Evolutionary conservation across 2,888 invertebrate species (phyloP), one percentile per base, ranked within the genome.

Genomic region (Andrena dorsata): DNA sequence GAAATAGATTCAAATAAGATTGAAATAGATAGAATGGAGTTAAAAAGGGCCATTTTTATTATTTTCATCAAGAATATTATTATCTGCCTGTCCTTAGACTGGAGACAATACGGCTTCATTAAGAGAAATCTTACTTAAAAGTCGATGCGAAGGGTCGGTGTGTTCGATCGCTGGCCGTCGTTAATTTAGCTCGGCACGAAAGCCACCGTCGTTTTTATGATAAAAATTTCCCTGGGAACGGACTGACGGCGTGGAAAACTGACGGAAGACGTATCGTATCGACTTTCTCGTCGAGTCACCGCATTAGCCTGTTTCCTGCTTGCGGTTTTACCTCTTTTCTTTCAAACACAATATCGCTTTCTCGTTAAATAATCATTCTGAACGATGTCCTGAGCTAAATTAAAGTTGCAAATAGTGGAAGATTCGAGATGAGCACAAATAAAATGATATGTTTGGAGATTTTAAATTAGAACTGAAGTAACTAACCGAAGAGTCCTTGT

Each of bases 231-330:
- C 73, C 74, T 70, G 63, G 61, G 72, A 72, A 61, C 75, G 51
- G 72, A 63, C 49, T 35, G 82, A 78, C 71, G 87, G 74, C 35
- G 79, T 56, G 87, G 72, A 83, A 83, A 83, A 83, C 74, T 83
- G 75, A 78, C 74, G 53, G 78, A 70, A 72, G 83, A 63, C 73
- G 58, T 71, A 63, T 78, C 79, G 70, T 82, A 79, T 83, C 78
- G 78, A 74, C 79, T 83, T 83, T 83, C 83, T 80, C 80, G 73
- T 51, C 78, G 73, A 69, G 83, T 70, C 70, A 73, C 65, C 68
- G 83, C 69, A 83, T 83, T 83, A 78, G 73, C 83, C 72, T 83
- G 83, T 83, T 83, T 78, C 70, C 73, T 69, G 73, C 69, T 58
- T 68, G 83, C 78, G 78, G 68, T 70, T 82, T 82, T 63, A 61